Base-by-base conservation (phyloP, 2,797 vertebrate genomes). In the Cichlasoma orientale region DNA sequence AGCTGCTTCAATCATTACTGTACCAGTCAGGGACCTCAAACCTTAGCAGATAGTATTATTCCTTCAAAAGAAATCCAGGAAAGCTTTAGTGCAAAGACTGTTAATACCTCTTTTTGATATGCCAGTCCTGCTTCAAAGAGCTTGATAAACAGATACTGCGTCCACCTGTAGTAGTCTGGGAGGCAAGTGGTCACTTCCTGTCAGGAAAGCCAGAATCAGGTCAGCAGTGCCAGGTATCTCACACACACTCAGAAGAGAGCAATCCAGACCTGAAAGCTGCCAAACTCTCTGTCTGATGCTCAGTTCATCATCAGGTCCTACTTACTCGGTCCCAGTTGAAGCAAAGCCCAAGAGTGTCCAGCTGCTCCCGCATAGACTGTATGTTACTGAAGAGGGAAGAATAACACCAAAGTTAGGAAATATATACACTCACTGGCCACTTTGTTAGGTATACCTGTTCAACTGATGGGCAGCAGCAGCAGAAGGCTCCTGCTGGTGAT, bases 141-240 rank as follows among this genome's bases (percentile, higher is more conserved):
- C 84, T 97, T 99, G 83, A 98, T 89, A 77, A 99, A 99, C 82
- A 99, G 93, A 92, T 96, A 97, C 14, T 99, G 98, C 1, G 98
- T 99, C 98, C 98, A 99, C 68, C 87, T 97, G 93, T 99, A 99
- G 95, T 99, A 99, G 77, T 98, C 97, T 55, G 97, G 97, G 27
- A 93, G 95, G 89, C 97, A 99, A 3, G 98, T 99, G 38, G 96
- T 97, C 86, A 99, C 90, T 93, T 99, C 98, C 98, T 99, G 95
- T 73, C 56, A 82, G 86, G 56, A 52, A 78, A 85, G 58, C 41
- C 53, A 87, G 7, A 76, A 69, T 68, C 41, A 85, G 55, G 69
- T 78, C 59, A 83, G 56, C 44, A 29, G 54, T 27, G n/a, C 41
- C 29, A 38, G 31, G 13, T 18, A 41, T 55, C 31, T 74, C 2